Evolutionary conservation across 2,888 invertebrate species (phyloP), one percentile per base, ranked within the genome.

Genomic region (Brachyopa scutellaris): DNA sequence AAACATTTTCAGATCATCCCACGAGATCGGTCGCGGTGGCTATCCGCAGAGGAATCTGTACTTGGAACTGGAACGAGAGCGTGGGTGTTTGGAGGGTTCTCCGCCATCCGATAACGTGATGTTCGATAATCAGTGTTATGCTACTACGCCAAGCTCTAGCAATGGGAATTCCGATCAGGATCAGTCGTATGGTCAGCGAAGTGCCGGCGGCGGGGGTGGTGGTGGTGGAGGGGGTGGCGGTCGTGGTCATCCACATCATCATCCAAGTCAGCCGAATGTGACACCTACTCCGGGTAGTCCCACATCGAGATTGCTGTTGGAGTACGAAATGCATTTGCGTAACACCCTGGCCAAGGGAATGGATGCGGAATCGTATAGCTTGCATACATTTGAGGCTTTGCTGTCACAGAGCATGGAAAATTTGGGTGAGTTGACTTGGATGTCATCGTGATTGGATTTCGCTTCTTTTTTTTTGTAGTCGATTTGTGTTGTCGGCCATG

Each of bases 401-500:
- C 92, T 97, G 83, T 96, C 97, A 61, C 97, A 97, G 91, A 97
- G 97, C 91, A 97, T 97, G 97, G 97, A 97, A 91, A 97, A 97
- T 92, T 92, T 97, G 91, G 97, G 96, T 96, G 77, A 88, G 89
- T 82, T 29, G 5, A 29, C 26, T 26, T 40, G 21, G n/a, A 31
- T 15, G 29, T 66, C 2, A 38, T 47, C 47, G 61, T 8, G 9
- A 13, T 62, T 51, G 9, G 23, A 19, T 1, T 47, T 26, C 13
- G 9, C 7, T 31, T 47, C 49, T 36, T 36, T 33, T 33, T 19
- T 57, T 59, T 8, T 21, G 3, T 21, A 21, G 8, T 31, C 9
- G 7, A 23, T 7, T 62, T 40, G 13, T 59, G 23, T 67, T 53
- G 51, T 67, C 9, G 9, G 55, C 38, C 36, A 64, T 73, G 59